Conservation (phyloP, 2,113 vertebrate species). For the Daboia siamensis region DNA sequence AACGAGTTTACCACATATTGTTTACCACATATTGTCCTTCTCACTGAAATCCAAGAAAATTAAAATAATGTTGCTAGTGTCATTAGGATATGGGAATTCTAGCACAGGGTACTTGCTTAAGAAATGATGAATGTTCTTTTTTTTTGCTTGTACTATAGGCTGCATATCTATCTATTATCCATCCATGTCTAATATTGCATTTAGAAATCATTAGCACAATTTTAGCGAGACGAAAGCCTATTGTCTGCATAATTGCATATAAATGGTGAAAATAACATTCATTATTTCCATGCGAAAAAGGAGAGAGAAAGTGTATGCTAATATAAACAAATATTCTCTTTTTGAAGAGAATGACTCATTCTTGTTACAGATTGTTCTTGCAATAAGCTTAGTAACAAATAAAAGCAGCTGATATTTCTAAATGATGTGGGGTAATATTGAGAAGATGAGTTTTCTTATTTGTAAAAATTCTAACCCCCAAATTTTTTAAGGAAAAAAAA, state of each 20-base stretch:
- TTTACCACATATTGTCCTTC: neutral
- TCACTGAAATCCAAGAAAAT: neutral
- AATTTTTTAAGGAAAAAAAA: constrained; percentile 1
- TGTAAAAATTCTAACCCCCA: constrained; percentile 27
- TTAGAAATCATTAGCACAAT: neutral
- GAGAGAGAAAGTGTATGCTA: constrained; percentile 51
- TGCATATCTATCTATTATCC: neutral
- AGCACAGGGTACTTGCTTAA: neutral
- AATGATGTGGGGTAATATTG: constrained; percentile 32
- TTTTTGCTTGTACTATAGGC: neutral
- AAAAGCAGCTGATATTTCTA: constrained; percentile 30
- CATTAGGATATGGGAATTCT: neutral
- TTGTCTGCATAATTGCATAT: constrained; percentile 48
- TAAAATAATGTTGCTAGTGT: neutral
- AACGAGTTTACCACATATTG: neutral
- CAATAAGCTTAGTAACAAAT: constrained; percentile 49
- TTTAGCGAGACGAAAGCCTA: constrained; percentile 29
- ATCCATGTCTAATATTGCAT: neutral
- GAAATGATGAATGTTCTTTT: neutral
- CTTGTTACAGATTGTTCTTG: constrained; percentile 44
- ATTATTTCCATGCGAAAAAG: constrained; percentile 39
- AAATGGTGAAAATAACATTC: constrained; percentile 44
- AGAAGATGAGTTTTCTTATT: constrained; percentile 44
- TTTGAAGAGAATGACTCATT: neutral
- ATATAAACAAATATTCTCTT: constrained; percentile 40